Base-by-base conservation (phyloP, 2,888 invertebrate genomes). In the Carabus problematicus region DNA sequence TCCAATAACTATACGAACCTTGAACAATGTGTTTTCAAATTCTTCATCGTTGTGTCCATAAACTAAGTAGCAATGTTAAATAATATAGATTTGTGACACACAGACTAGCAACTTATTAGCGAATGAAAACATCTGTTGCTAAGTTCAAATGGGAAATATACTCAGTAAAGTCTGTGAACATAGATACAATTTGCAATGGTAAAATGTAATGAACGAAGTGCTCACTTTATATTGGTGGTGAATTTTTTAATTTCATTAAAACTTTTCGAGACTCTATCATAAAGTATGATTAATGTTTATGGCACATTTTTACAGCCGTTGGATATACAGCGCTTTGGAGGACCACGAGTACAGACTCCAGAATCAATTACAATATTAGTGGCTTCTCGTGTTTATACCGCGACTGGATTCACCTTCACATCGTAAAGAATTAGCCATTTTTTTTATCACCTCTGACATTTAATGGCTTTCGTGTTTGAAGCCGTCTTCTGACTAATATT, bases 261-360 rank as follows among this genome's bases (percentile, higher is more conserved):
- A 61, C 61, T 68, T 68, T 68, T 55, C 60, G 55, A 61, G 39
- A 45, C 45, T 61, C 61, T 55, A 55, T 61, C 55, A 45, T 49
- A 68, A 68, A 61, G 68, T 68, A 68, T 68, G 60, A 68, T 68
- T 52, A 68, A 68, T 68, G 54, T 68, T 68, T 61, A 68, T 68
- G 68, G 45, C 45, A 9, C 54, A 40, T 67, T 47, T 47, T 66
- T 66, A 66, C 39, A 40, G 66, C 41, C 29, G 58, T 45, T 45
- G 19, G 39, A 41, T 9, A 66, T 58, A 66, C 14, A 29, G 8
- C 39, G 49, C 39, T 59, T 67, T 59, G 19, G 18, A n/a, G 19
- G 47, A 47, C 59, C 12, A 39, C 18, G 59, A n/a, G 40, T 52
- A 52, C n/a, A 43, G 56, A 64, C 55, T 56, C 64, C n/a, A 43